Conservation (phyloP, 1,140 invertebrate species). For the Lanistes nyassanus region DNA sequence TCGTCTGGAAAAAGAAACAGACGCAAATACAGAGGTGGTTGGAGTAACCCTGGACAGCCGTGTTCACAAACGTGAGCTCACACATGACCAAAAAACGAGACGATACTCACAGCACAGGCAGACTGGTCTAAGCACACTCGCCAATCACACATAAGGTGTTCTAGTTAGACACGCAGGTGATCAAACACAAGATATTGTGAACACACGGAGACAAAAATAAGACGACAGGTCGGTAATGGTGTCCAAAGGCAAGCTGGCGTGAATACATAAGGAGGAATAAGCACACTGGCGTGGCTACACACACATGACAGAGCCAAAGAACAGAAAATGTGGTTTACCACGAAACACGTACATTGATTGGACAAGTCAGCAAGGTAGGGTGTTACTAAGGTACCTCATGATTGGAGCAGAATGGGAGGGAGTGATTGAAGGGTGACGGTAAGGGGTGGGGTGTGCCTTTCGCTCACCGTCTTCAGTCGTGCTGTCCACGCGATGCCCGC, state of each 20-base stretch:
- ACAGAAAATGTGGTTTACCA: neutral
- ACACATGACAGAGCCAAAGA: neutral
- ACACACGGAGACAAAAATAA: no score
- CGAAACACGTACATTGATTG: neutral
- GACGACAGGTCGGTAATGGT: no score
- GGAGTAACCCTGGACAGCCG: neutral
- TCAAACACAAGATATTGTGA: no score
- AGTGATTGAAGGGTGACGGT: no score
- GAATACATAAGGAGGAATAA: neutral
- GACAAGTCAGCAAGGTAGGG: neutral
- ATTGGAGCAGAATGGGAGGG: no score
- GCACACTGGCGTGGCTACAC: neutral
- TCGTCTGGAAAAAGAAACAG: neutral
- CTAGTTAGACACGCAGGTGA: no score
- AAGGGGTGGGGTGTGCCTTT: no score
- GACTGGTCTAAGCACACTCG: no score
- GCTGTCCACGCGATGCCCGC: constrained; percentile 15
- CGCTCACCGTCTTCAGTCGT: constrained; percentile 16
- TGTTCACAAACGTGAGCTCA: neutral
- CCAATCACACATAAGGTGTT: no score
- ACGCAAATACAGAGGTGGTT: neutral
- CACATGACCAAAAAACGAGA: no score
- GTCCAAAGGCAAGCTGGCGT: no score
- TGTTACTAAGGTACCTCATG: neutral
- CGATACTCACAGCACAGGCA: no score